Evolutionary conservation across 2,888 invertebrate species (phyloP), one percentile per base, ranked within the genome.

Genomic region (Plusia festucae): DNA sequence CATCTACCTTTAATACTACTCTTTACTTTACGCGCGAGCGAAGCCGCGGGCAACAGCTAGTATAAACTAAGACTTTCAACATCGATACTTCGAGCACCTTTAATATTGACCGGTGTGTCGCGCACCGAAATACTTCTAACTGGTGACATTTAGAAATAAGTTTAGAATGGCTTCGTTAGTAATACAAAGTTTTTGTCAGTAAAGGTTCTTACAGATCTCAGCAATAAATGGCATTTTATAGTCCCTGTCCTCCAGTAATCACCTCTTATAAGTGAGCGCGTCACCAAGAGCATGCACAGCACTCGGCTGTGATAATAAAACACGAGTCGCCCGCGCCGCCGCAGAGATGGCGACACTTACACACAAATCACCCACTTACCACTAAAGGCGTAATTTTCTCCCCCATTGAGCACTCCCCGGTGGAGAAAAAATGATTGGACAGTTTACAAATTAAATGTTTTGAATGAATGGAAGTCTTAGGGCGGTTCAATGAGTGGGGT

Each of bases 351-450:
- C 68, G 49, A 30, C 60, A 68, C 75, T 78, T 56, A 15, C 55
- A 51, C 58, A 53, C 53, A 71, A 68, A 73, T 71, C 73, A 55
- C 77, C 73, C 72, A 77, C 76, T 76, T 76, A 71, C 67, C 66
- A 30, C 61, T 59, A 75, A 73, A 78, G 78, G 78, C 81, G 78
- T 82, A 78, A 84, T 81, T 84, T 83, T 65, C 76, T 68, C 70
- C 69, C 71, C 67, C 76, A 76, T 81, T 84, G 78, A 57, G 52
- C 71, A 69, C 67, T 70, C 72, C 63, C 78, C 74, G 73, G 78
- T 80, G 65, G 65, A 55, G 66, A 76, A 80, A 71, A 82, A 83
- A 83, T 80, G 73, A 82, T 73, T 76, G 76, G 65, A 76, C 82
- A 77, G 72, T 84, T 83, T 78, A 78, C 78, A 71, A 74, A 73